Percentiles rank a stretch among this genome's conserved stretches.
These are phyloP conservation scores for Pangasius djambal DNA, from an alignment of 2,797 vertebrate species.

Conservation along the genomic window DNA sequence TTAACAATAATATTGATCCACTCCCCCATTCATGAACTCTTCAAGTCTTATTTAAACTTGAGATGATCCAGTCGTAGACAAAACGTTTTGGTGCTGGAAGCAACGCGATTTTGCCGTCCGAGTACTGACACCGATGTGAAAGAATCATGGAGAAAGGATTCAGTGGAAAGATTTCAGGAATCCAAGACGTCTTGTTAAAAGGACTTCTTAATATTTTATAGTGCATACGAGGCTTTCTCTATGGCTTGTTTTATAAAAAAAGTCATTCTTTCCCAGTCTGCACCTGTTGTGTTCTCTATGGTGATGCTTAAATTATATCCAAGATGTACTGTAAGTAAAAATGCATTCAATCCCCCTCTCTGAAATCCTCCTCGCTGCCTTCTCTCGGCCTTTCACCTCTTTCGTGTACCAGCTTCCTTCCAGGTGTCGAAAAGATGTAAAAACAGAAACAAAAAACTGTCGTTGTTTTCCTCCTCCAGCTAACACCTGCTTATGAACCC, in stretches of 20 bases:
- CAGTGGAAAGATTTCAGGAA: neutral
- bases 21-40: neutral
- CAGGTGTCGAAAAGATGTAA: slow-evolving; percentile 83
- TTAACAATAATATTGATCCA: neutral
- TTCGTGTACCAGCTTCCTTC: slow-evolving; percentile 82
- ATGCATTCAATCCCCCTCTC: slow-evolving; percentile 95
- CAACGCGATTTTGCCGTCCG: neutral
- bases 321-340: slow-evolving; percentile 85
- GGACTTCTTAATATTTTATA: neutral
- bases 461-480: slow-evolving; percentile 70
- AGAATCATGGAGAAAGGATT: neutral
- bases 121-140: neutral
- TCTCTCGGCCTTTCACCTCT: slow-evolving; percentile 75
- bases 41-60: neutral
- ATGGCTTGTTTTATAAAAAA: neutral
- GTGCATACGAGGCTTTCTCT: neutral
- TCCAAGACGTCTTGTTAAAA: neutral
- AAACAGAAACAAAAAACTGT: slow-evolving; percentile 59
- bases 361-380: slow-evolving; percentile 72
- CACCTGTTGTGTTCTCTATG: neutral
- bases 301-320: neutral
- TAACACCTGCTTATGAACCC: slow-evolving; percentile 57
- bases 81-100: neutral
- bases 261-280: neutral
- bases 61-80: neutral